phyloP scores from a whole-genome alignment of 2,888 invertebrate species.

The Torymus texanus region DNA sequence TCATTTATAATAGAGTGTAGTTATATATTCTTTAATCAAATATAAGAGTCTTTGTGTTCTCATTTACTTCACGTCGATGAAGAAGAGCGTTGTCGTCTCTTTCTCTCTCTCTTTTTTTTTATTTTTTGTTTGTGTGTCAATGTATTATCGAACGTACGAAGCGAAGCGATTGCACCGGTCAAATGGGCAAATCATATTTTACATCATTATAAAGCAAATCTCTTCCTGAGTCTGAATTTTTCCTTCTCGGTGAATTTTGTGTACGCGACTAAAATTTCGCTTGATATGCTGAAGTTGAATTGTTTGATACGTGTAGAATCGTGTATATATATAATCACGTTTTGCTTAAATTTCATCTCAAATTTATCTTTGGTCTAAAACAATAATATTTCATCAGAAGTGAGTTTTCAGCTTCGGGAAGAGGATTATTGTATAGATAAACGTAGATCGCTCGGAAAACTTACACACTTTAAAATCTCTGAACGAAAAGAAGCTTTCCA shows the following conservation, averaged over 20 bases:
- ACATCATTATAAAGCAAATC: not conserved
- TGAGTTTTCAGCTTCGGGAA: no score
- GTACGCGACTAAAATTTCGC: no score
- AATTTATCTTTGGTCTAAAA: no score
- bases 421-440: no score
- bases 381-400: no score
- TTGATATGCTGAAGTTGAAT: no score
- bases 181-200: not conserved
- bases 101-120: not conserved
- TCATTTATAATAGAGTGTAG: not conserved
- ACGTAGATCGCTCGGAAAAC: no score
- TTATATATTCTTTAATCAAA: not conserved
- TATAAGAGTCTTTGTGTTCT: constrained; percentile 43
- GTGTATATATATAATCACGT: no score
- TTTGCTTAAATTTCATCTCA: no score
- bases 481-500: not conserved
- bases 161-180: constrained; percentile 30
- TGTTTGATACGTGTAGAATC: no score
- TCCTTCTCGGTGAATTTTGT: no score
- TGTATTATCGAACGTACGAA: constrained; percentile 32
- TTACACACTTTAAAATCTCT: not conserved
- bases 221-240: no score
- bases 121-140: not conserved
- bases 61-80: constrained; percentile 26
- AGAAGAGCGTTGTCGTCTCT: constrained; percentile 6